phyloP scores from a whole-genome alignment of 1,140 invertebrate species.

The Tribolium castaneum region DNA sequence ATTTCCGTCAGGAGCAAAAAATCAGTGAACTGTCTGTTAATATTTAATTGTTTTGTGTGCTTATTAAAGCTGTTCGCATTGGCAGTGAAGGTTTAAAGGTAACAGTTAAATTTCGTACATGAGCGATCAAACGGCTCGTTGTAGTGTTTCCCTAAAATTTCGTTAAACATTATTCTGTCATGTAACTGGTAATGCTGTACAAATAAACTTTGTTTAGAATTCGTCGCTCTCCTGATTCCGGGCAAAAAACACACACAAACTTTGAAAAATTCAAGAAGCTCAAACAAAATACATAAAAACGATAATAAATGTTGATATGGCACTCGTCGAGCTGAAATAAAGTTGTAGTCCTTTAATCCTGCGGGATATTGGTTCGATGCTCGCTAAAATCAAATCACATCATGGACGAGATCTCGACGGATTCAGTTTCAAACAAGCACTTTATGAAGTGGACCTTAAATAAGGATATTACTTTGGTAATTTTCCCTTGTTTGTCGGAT shows the following conservation, averaged over 20 bases:
- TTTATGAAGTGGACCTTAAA: conserved; percentile 39
- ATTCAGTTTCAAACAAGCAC: conserved; percentile 44
- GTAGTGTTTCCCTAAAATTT: not conserved
- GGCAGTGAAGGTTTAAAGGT: not conserved
- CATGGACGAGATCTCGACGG: conserved; percentile 40
- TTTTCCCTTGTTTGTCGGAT: conserved; percentile 33
- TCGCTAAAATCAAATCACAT: conserved; percentile 42
- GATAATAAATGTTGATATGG: conserved; percentile 16
- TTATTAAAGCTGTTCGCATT: not conserved
- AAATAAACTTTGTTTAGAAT: not conserved
- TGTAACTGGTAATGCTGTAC: not conserved
- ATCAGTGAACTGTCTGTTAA: not conserved
- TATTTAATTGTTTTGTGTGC: not conserved
- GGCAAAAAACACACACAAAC: not conserved
- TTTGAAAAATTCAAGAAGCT: conserved; percentile 21
- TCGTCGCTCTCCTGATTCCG: not conserved
- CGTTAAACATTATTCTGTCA: not conserved
- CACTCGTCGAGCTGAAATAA: conserved; percentile 7
- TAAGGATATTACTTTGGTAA: conserved; percentile 40
- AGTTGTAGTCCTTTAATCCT: conserved; percentile 34
- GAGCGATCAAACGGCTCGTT: not conserved
- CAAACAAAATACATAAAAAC: conserved; percentile 21
- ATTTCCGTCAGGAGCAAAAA: not conserved
- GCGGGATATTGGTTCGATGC: conserved; percentile 31
- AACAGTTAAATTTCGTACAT: not conserved